Evolutionary conservation across 2,113 vertebrate species (phyloP).

Genomic region (Corythornis cristatus): DNA sequence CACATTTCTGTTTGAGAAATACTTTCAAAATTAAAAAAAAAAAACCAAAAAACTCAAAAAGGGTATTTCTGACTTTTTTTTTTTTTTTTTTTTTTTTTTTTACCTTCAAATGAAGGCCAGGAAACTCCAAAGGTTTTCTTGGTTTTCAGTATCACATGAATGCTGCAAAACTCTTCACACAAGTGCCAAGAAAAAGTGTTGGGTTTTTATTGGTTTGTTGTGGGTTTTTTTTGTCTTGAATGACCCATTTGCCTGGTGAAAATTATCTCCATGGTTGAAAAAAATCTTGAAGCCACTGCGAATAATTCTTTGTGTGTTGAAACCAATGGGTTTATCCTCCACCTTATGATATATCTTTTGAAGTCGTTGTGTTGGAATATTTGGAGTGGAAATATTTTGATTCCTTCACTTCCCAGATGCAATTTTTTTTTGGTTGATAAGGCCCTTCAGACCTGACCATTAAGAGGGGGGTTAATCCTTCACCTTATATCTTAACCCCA

Average conservation of each 20-base stretch:
- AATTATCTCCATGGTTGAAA: neutral
- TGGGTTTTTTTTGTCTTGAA: neutral
- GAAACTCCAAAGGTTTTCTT: neutral
- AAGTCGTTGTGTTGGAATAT: neutral
- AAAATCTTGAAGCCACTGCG: accelerated
- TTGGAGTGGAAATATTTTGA: neutral
- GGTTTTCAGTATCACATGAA: neutral
- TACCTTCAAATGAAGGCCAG: neutral
- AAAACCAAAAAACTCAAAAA: too few species aligned
- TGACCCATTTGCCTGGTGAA: neutral
- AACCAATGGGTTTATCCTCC: neutral
- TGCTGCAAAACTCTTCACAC: neutral
- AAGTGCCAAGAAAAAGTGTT: neutral
- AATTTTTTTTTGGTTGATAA: neutral
- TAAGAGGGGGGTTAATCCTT: neutral
- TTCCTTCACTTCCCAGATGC: neutral
- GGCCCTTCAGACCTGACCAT: accelerated
- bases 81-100: neutral
- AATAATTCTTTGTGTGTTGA: neutral
- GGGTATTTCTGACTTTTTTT: neutral
- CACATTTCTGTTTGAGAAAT: too few species aligned
- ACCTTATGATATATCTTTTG: neutral
- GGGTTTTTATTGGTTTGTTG: too few species aligned
- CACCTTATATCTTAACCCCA: neutral
- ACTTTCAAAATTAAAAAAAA: neutral